Conservation (phyloP, 2,113 vertebrate species). For the Prietella phreatophila region DNA sequence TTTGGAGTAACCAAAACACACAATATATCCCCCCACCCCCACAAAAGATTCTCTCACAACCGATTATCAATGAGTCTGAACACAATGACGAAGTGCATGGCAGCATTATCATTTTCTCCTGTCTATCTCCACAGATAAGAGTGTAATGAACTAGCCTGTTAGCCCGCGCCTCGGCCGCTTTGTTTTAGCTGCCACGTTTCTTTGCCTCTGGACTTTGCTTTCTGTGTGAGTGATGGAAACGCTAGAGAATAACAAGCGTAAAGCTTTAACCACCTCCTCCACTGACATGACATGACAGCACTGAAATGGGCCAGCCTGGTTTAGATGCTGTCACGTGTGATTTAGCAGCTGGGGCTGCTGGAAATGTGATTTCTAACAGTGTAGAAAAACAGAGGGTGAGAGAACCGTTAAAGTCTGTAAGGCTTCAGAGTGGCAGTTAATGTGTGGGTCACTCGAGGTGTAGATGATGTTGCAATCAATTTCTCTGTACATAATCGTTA, state of each 20-base stretch:
- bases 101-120: constrained; percentile 66
- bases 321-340: constrained; percentile 37
- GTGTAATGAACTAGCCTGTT: constrained; percentile 67
- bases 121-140: constrained; percentile 70
- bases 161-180: constrained; percentile 53
- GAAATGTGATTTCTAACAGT: constrained; percentile 14
- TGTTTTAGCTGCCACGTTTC: constrained; percentile 64
- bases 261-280: constrained; percentile 54
- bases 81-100: constrained; percentile 62
- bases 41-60: not conserved
- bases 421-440: not conserved
- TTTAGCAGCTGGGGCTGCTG: constrained; percentile 27
- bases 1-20: not conserved
- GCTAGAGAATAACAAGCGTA: constrained; percentile 46
- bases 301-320: constrained; percentile 31
- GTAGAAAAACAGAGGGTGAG: not conserved
- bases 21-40: not conserved
- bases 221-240: constrained; percentile 53
- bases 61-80: constrained; percentile 15
- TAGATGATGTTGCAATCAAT: not conserved
- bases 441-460: constrained; percentile 4
- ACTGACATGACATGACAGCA: constrained; percentile 62
- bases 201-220: constrained; percentile 67
- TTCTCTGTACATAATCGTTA: not conserved
- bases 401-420: not conserved